Base-by-base conservation (phyloP, 2,888 invertebrate genomes). In the Caenorhabditis macrosperma region DNA sequence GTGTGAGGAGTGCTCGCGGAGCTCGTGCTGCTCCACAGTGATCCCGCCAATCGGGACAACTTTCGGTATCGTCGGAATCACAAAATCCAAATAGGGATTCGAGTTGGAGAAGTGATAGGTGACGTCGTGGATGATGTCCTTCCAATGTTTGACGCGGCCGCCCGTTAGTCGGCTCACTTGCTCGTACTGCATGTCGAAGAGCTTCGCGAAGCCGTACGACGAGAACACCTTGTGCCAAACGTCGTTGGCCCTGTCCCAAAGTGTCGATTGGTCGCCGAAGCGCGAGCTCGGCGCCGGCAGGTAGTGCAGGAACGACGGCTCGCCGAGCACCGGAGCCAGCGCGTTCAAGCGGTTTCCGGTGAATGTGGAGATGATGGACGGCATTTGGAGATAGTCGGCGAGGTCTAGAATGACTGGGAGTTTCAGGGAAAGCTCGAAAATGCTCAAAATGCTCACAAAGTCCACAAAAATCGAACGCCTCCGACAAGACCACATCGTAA, bases 1-100 rank as follows among this genome's bases (percentile, higher is more conserved):
- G n/a, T n/a, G n/a, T n/a, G 50, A 44, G 2, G 54, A 7, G 33
- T 74, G 33, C 20, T 60, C 28, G 2, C 72, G 41, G 9, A 78
- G 35, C 10, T 33, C 28, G 20, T 78, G 41, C 2, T 66, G 26
- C 24, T 78, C 57, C 44, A 44, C 20, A 4, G 44, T 44, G 44
- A 17, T 17, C 17, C 81, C 81, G 17, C 81, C 81, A 54, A 82
- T 82, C 5, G 67, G 68, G 52, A 82, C 60, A 4, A 79, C 60
- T 60, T 76, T 76, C 12, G 67, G 35, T 15, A 79, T 78, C 0
- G 76, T 77, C 30, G 82, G 82, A 41, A 67, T 50, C 0, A 68
- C 78, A 48, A 74, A 76, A 48, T 82, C 82, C n/a, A 82, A 22
- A 33, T 76, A 78, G 0, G 82, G 82, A 38, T 82, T 72, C 0